Evolutionary conservation across 1,140 invertebrate genomes (phyloP), one percentile per base, ranked within the genome.

Genomic region (Drosophila sulfurigaster): DNA sequence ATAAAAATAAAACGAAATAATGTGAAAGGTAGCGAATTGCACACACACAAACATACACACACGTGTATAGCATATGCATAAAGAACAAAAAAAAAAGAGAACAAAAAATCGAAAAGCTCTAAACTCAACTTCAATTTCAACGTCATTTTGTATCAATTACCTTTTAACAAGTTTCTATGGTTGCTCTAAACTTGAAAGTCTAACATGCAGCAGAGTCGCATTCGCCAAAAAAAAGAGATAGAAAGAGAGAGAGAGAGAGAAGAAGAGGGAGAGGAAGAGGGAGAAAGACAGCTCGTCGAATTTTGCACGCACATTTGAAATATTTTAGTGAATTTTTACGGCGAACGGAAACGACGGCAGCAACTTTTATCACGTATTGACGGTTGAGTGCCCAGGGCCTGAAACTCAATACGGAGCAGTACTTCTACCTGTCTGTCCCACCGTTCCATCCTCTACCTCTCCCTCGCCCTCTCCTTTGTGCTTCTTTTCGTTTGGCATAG

Each of bases 291-390:
- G 51, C 46, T 66, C 52, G 69, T 64, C 62, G 64, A 77, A 69
- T 78, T 71, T 67, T 62, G 73, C 83, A 87, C 82, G 83, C 83
- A 88, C 82, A 87, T 87, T 82, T 86, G 63, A 82, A 82, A 87
- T 87, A 87, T 87, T 82, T 87, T 87, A 82, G 76, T 82, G 79
- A 63, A 87, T 88, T 87, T 87, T 75, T 79, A 87, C 76, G 67
- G 72, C 64, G 63, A 76, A 81, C 82, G 82, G 82, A 86, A 82
- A 43, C 41, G 41, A 87, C 82, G 72, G 79, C 75, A 82, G 79
- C 69, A 88, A 82, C 82, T 87, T 87, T 87, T 87, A 87, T 87
- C 83, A 87, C 82, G 79, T 87, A 87, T 87, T 87, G 82, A 87
- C 79, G 76, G 82, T 87, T 87, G 82, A 85, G 75, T 81, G 82